A percentile compares a stretch with the other conserved stretches of the same genome.
Conservation (phyloP, 2,113 vertebrate species). For the Stegostoma tigrinum region DNA sequence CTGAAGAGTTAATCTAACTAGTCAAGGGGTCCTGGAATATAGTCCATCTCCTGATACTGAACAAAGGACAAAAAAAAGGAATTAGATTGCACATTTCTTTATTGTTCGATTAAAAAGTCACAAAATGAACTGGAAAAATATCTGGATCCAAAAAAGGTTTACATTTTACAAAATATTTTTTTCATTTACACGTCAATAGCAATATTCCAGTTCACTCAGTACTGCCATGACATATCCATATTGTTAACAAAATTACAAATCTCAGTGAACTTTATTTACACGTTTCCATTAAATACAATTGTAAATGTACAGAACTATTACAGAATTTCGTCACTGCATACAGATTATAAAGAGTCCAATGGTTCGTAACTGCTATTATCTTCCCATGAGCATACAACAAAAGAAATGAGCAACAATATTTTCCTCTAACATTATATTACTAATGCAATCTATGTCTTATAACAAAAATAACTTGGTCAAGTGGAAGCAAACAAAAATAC, state of each 20-base stretch:
- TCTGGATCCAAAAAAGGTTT: not conserved
- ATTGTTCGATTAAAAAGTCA: not conserved
- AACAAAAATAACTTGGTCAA: not conserved
- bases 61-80: not conserved
- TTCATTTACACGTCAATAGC: conserved; percentile 5
- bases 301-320: conserved; percentile 5
- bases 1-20: not conserved
- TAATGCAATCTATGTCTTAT: not conserved
- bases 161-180: conserved; percentile 6
- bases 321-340: not conserved
- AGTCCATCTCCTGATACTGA: not conserved
- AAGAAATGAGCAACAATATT: not conserved
- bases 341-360: not conserved
- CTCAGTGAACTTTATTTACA: not conserved
- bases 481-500: not conserved
- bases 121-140: conserved; percentile 10
- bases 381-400: not conserved
- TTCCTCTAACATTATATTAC: not conserved
- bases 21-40: not conserved
- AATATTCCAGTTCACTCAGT: not conserved
- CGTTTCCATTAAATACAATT: not conserved
- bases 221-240: not conserved
- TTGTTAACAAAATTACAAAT: not conserved
- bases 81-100: not conserved
- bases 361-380: not conserved